Base-by-base conservation (phyloP, 2,113 vertebrate genomes). In the Ailuropoda melanoleuca region DNA sequence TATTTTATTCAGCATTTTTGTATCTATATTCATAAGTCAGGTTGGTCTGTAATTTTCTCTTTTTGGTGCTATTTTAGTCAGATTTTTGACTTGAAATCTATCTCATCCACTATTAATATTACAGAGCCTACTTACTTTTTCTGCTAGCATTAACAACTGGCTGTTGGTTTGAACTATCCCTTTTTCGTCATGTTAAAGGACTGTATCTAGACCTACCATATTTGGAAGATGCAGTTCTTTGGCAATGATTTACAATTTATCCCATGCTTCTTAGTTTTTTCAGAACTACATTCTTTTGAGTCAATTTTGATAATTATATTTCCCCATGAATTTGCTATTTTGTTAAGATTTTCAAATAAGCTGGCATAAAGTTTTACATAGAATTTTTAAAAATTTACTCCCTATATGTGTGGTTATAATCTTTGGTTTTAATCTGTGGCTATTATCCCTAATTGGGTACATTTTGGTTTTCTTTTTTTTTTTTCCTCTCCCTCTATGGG, bases 11-110 rank as follows among this genome's bases (percentile, higher is more conserved):
- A 97, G 68, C 24, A 92, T 87, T 97, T 97, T 94, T 70, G 43
- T 92, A 94, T 97, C 81, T 91, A 95, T 97, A 97, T 97, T 97
- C 96, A 97, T 97, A 97, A 98, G 90, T 95, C 92, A 97, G 88
- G 55, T 92, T 97, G 94, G 62, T 75, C 88, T 97, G 81, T 95
- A 97, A 97, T 98, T 97, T 98, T 97, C 96, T 97, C 88, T 90
- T 96, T 96, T 80, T 74, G 84, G 90, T 92, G 48, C 81, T 97
- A 97, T 97, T 96, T 98, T 86, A 58, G 88, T 97, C 80, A 90
- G 62, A 87, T 80, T 92, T 97, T 90, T 97, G 62, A 81, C 95
- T 85, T 78, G 74, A 90, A 96, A 88, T 90, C 55, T 96, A 81
- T 93, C 97, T 96, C 48, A 34, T 90, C 60, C 94, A 56, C 93